Base-by-base conservation (phyloP, 2,888 invertebrate genomes). In the Diloba caeruleocephala region DNA sequence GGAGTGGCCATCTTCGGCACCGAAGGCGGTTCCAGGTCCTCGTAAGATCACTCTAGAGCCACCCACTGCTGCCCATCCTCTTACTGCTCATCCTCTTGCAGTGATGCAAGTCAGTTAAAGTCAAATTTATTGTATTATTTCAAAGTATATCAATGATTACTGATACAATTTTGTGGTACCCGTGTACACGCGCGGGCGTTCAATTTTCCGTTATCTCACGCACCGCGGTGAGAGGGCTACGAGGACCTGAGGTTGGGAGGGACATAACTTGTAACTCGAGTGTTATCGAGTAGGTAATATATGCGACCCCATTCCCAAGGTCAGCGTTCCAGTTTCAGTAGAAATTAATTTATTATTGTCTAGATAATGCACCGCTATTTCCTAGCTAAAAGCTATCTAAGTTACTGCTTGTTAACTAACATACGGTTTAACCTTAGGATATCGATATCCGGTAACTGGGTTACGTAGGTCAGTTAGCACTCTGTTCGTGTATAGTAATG, bases 131-230 rank as follows among this genome's bases (percentile, higher is more conserved):
- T 4, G 21, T 5, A 7, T 21, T 21, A 21, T 21, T 21, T 21
- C 21, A 7, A 21, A 21, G 21, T 21, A 21, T 21, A 3, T 31
- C 39, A 31, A 36, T 43, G 28, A 50, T 9, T 41, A 32, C n/a
- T 26, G 48, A 48, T 43, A 56, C 23, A 49, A 43, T 15, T 14
- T 29, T 12, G 28, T 31, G 58, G 36, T 64, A 36, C 32, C 34
- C 9, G 13, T 14, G 13, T n/a, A 41, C 50, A 50, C 42, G 59
- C 50, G 32, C 17, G 12, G 25, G 3, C 38, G n/a, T n/a, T n/a
- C 26, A n/a, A 14, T 26, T 19, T 41, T 12, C 13, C 25, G 19
- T 33, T 49, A 39, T 50, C 65, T 51, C 31, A 39, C 50, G 64
- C 49, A 38, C 32, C 9, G n/a, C n/a, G n/a, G 7, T 19, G 28